Evolutionary conservation across 2,888 invertebrate genomes (phyloP), one percentile per base, ranked within the genome.

Genomic region (Boloria selene): DNA sequence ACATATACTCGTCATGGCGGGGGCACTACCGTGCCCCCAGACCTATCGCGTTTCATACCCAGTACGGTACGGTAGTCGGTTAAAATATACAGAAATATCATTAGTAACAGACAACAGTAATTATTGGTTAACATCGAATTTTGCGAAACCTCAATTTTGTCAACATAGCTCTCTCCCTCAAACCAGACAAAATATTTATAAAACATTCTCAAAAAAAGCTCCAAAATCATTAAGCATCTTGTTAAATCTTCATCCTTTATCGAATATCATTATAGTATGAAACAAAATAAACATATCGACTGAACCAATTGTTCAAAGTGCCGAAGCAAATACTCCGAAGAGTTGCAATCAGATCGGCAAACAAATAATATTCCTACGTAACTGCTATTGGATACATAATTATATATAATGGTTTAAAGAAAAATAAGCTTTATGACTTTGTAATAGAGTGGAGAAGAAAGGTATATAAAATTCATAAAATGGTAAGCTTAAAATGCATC

Each of bases 351-450:
- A 84, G 81, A 81, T 84, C 80, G 76, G 81, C 81, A 83, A 87
- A 88, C 85, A 85, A 84, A 84, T 81, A 82, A 83, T 81, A 81
- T 82, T 78, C 75, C 78, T 83, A 84, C 86, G 86, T 87, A 85
- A 86, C 75, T 74, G 73, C 79, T 81, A 81, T 82, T 77, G 78
- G 64, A 68, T 69, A 58, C 69, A 63, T 50, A 67, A 53, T 63
- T 51, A 6, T 47, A 55, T n/a, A 55, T 58, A 47, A 68, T 50
- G 16, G 52, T 42, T 50, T 61, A 54, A 61, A 61, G 58, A 2
- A 81, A 73, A 73, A 56, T 72, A 13, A 71, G 67, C 73, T 69
- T 70, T 80, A 73, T 7, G 0, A 0, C 6, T 3, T 14, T 2
- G 13, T 0, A 0, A 64, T 78, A 79, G 6, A 64, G 62, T 69